Base-by-base conservation (phyloP, 1,140 invertebrate species). In the Neodiprion pinetum region DNA sequence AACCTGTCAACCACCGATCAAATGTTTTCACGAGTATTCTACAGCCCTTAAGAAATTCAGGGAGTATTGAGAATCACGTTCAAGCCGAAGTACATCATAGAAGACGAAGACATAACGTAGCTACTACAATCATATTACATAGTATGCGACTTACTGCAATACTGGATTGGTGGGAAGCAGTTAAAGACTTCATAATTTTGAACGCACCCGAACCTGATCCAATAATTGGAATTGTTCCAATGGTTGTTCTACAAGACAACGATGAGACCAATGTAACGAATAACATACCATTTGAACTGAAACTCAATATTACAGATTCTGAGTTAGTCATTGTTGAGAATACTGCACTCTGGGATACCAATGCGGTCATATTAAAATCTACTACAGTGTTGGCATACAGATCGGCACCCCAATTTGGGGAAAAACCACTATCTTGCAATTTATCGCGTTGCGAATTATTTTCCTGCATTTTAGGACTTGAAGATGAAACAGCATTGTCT, bases 131-230 rank as follows among this genome's bases (percentile, higher is more conserved):
- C 72, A 88, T 99, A 21, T 89, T 99, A 4, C 98, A 99, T 84
- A 98, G 98, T 83, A 98, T 99, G 96, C 90, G 97, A 70, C 87
- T 99, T 7, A 97, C 99, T 91, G 94, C 96, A 0, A 94, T 99
- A 69, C 90, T 98, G 79, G 97, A 98, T 86, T 99, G 97, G 96
- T 94, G 98, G 92, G 93, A 97, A 83, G 92, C 93, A 11, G 91
- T 96, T 0, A 92, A 92, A 79, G 93, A 96, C 79, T 99, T 98
- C 86, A 89, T 99, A 0, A 80, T 91, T 9, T 67, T 88, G 0
- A 86, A 90, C 69, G 81, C 85, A 0, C 81, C 86, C 0, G 84
- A 86, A 73, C 88, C 87, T 0, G 82, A 84, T 7, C 81, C 81
- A 9, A 74, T 82, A 72, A 3, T 67, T 71, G 65, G 77, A 75